Percentiles rank a stretch among this genome's conserved stretches.
Evolutionary conservation across 2,888 invertebrate genomes (phyloP).

Genomic region (Pachymerium ferrugineum): DNA sequence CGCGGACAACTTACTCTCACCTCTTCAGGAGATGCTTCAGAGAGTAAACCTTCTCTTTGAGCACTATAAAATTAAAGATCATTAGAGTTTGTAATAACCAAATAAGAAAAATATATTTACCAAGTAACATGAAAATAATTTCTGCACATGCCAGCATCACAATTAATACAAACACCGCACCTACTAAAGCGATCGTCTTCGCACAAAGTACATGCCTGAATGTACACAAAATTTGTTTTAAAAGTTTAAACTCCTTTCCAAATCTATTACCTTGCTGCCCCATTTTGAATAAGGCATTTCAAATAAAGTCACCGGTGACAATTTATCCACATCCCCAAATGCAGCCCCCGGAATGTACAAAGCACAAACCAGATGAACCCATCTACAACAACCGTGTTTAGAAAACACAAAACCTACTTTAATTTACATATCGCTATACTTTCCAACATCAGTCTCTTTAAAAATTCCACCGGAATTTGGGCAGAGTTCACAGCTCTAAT

Average conservation of each 20-base stretch:
- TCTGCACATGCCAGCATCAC: constrained; percentile 97
- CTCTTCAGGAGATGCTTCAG: constrained; percentile 66
- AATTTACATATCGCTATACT: constrained; percentile 45
- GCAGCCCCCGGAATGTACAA: constrained; percentile 95
- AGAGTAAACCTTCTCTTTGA: constrained; percentile 83
- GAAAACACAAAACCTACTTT: not conserved
- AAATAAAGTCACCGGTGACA: constrained; percentile 85
- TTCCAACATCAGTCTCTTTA: constrained; percentile 95
- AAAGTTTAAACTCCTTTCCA: not conserved
- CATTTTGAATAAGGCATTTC: constrained; percentile 97
- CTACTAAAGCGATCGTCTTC: constrained; percentile 77
- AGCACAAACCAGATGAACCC: constrained; percentile 97
- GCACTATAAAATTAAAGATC: constrained; percentile 58
- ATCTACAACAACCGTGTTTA: constrained; percentile 48
- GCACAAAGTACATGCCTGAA: constrained; percentile 74
- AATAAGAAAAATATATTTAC: constrained; percentile 49
- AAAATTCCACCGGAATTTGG: constrained; percentile 79
- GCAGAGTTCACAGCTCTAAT: constrained; percentile 78
- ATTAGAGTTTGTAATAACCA: not conserved
- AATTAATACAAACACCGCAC: constrained; percentile 92
- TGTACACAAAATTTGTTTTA: not conserved
- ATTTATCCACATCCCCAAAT: constrained; percentile 84
- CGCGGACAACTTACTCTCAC: constrained; percentile 39
- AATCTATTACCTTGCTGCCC: constrained; percentile 66
- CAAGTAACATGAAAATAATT: constrained; percentile 97